Evolutionary conservation across 1,140 invertebrate species (phyloP), one percentile per base, ranked within the genome.

Genomic region (Eufriesea mexicana): DNA sequence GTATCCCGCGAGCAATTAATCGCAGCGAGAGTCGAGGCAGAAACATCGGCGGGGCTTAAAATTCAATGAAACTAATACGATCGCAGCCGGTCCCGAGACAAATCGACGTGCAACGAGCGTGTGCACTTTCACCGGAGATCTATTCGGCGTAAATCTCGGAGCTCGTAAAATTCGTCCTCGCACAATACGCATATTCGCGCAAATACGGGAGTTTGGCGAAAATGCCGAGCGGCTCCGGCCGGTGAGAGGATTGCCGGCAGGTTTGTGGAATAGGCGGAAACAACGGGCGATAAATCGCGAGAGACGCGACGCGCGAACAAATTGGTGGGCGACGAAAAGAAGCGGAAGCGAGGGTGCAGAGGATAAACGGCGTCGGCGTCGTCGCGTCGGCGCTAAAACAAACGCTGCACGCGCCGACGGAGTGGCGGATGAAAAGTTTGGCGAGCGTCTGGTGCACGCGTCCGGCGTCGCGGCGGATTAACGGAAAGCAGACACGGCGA

Each of bases 401-500:
- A 80, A n/a, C 28, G 18, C 10, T 47, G 51, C 12, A 47, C 12
- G 10, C n/a, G 8, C 18, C 25, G 20, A 57, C 20, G 35, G 25
- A 64, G 45, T 35, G 42, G 62, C 28, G 25, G 45, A 54, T 74
- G 79, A 77, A 77, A 83, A 68, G 74, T 77, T n/a, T 57, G 49
- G n/a, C 66, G 42, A 42, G 54, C 73, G 64, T 45, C 59, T 42
- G 23, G n/a, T n/a, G n/a, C n/a, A n/a, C 54, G 54, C 47, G n/a
- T 70, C 57, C 57, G 20, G 42, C 62, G 28, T 61, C 49, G 77
- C 70, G 49, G 57, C 51, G 54, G 68, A 57, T 79, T 79, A 79
- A 35, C 67, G 74, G 77, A 80, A 84, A 84, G 28, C 77, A 84
- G 77, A 84, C 77, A 73, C 51, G 28, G 18, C 16, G 35, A 25